Percentiles rank a stretch among this genome's conserved stretches.
Conservation (phyloP, 2,888 invertebrate species). For the Apantesis nais region DNA sequence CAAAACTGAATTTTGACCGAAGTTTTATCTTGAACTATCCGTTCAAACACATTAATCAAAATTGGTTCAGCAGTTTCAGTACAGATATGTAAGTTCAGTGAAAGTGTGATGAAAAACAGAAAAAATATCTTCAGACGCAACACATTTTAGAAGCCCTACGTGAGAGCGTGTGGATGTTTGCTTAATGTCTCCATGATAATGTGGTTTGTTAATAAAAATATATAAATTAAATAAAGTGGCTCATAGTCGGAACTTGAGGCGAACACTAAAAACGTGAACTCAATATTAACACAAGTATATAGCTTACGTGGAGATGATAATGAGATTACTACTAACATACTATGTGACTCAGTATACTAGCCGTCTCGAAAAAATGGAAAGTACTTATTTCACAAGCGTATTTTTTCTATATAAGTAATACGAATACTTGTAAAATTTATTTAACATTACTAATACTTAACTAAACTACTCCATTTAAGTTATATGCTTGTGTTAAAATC, state of each 20-base stretch:
- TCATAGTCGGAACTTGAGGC: not conserved
- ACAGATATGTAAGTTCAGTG: too few species aligned
- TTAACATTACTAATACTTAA: not conserved
- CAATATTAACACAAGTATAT: not conserved
- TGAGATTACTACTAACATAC: not conserved
- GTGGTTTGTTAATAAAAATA: not conserved
- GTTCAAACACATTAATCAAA: not conserved
- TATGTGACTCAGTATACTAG: not conserved
- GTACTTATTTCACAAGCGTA: not conserved
- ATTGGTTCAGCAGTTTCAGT: not conserved
- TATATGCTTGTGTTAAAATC: not conserved
- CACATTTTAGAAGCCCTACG: not conserved
- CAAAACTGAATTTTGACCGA: too few species aligned
- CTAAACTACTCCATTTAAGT: not conserved
- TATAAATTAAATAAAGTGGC: not conserved
- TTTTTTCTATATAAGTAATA: not conserved
- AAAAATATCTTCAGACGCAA: not conserved
- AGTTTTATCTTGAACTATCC: not conserved
- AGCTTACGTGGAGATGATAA: conserved; percentile 1
- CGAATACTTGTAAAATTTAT: not conserved
- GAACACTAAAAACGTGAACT: not conserved
- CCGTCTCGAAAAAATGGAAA: not conserved
- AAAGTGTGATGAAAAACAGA: not conserved
- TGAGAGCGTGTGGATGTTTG: not conserved
- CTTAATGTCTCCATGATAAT: not conserved